Evolutionary conservation across 2,113 vertebrate genomes (phyloP), one percentile per base, ranked within the genome.

Genomic region (Centropristis striata): DNA sequence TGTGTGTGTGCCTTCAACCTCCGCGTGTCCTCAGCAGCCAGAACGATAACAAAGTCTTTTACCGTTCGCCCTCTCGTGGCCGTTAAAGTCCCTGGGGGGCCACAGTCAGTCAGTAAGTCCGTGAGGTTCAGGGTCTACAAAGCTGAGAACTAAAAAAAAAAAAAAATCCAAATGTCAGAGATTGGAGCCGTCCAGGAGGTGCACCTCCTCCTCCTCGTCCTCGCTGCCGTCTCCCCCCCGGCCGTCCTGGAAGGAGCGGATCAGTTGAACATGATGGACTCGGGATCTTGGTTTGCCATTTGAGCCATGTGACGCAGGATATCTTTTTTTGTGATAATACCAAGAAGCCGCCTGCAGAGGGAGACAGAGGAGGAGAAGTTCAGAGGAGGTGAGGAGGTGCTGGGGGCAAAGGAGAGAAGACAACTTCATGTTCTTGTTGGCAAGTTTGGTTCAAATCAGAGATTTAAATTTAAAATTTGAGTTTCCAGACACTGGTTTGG

Each of bases 321-420:
- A 94, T 99, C 98, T 97, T 99, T 99, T 98, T 99, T 99, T 97
- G 98, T 99, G 94, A 99, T 96, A 94, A 99, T 97, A 95, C 98
- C 98, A 96, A 99, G 98, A 94, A 99, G 98, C 89, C 98, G 98
- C 93, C 98, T 99, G 94, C 53, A 95, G 89, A 42, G 81, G 78
- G 86, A 86, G 88, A 95, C 0, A 50, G 9, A 65, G 6, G 13
- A 36, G 1, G 5, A 25, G 32, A 25, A 2, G 23, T 50, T 71
- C 55, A 51, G 32, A 64, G 0, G 8, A 21, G n/a, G 8, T 4
- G 21, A 46, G 32, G 57, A 53, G 54, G 16, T 0, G 23, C 11
- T 14, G 54, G 59, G 47, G 49, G 23, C 21, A 18, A 47, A 23
- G 58, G 47, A 68, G 49, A 82, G 51, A 66, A 61, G 67, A 77